Percentiles rank a stretch among this genome's conserved stretches.
phyloP scores from a whole-genome alignment of 2,797 vertebrate genomes.

The Poecilia gillii region DNA sequence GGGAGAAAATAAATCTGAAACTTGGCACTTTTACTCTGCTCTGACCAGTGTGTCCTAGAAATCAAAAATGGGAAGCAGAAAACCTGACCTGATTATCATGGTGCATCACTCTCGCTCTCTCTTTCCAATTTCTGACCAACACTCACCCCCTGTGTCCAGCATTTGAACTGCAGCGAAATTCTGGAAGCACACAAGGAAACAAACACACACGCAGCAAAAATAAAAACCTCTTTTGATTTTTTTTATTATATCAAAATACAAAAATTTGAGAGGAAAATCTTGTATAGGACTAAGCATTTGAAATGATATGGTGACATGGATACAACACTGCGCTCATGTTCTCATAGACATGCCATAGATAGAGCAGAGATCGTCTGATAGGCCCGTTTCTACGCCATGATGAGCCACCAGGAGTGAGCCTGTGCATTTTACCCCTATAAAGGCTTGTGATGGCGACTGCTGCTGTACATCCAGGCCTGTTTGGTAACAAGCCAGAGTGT shows the following conservation, averaged over 20 bases:
- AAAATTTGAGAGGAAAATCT: slow-evolving; percentile 86
- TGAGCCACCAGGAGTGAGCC: slow-evolving; percentile 67
- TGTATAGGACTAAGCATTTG: slow-evolving; percentile 84
- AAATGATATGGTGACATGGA: slow-evolving; percentile 83
- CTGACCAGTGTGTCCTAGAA: slow-evolving; percentile 31
- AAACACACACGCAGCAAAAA: slow-evolving; percentile 28
- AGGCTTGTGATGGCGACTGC: slow-evolving; percentile 64
- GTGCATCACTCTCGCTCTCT: background rate
- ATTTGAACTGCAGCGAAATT: slow-evolving; percentile 60
- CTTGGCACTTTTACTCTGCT: background rate
- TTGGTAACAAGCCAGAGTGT: slow-evolving; percentile 64
- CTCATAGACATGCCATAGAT: slow-evolving; percentile 75
- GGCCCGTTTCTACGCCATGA: slow-evolving; percentile 71
- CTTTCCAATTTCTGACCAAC: slow-evolving; percentile 50
- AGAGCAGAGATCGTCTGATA: slow-evolving; percentile 74
- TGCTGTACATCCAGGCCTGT: slow-evolving; percentile 59
- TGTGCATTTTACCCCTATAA: slow-evolving; percentile 66
- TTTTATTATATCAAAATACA: slow-evolving; percentile 91
- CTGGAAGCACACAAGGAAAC: slow-evolving; percentile 20
- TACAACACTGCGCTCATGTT: slow-evolving; percentile 80
- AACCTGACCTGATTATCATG: slow-evolving; percentile 43
- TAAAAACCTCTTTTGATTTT: slow-evolving; percentile 75
- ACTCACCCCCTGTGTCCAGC: slow-evolving; percentile 74
- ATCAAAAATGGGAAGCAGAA: slow-evolving; percentile 9
- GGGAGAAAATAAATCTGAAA: background rate